A percentile compares a stretch with the other conserved stretches of the same genome.
Conservation (phyloP, 2,797 vertebrate genomes). For the Pseudocheirus occidentalis region DNA sequence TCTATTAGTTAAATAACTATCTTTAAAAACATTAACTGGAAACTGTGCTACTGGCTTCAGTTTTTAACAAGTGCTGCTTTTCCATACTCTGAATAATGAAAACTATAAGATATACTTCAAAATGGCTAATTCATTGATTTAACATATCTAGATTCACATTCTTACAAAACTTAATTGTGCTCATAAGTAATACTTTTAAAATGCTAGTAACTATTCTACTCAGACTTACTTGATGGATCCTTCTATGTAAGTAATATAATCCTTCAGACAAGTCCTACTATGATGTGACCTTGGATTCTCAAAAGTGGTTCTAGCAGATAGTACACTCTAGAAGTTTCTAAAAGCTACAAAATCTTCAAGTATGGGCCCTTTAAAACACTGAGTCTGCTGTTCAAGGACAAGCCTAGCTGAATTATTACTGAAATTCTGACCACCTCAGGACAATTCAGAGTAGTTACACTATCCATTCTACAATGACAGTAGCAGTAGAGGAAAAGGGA, state of each 20-base stretch:
- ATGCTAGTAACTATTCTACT: background rate
- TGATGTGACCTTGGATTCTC: background rate
- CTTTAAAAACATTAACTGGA: slow-evolving; percentile 36
- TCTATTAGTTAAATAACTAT: slow-evolving; percentile 7
- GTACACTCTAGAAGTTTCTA: background rate
- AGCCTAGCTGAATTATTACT: background rate
- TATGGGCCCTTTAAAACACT: background rate
- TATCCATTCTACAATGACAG: background rate
- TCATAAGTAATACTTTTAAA: background rate
- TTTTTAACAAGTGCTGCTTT: slow-evolving; percentile 41
- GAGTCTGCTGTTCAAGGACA: background rate
- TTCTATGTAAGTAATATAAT: background rate
- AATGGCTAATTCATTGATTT: no score
- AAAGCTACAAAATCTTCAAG: background rate
- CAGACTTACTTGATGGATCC: background rate
- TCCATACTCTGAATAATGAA: slow-evolving; percentile 13
- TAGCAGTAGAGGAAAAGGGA: background rate
- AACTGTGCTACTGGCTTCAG: background rate
- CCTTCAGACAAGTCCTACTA: background rate
- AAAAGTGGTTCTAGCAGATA: background rate
- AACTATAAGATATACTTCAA: background rate
- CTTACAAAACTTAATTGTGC: background rate
- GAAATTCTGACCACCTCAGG: background rate
- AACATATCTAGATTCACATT: background rate
- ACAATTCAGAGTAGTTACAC: background rate